These are phyloP conservation scores for Poeciliopsis gracilis DNA, from an alignment of 2,797 vertebrate species.

Conservation along the genomic window DNA sequence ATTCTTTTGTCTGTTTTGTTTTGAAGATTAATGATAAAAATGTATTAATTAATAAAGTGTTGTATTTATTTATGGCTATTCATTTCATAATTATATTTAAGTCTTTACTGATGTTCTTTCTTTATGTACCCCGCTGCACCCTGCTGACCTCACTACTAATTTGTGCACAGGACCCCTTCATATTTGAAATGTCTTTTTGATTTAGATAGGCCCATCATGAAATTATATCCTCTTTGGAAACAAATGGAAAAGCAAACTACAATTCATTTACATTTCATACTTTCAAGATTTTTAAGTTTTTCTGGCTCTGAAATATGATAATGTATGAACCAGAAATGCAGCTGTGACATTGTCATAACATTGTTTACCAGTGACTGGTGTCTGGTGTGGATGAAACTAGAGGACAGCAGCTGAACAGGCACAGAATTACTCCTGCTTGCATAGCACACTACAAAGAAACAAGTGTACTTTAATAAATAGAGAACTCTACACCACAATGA, in stretches of 20 bases:
- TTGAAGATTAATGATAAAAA: neutral
- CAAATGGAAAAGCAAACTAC: neutral
- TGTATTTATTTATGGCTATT: neutral
- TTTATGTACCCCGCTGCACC: neutral
- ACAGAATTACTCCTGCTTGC: neutral
- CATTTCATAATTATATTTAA: neutral
- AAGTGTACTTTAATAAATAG: conserved; percentile 34
- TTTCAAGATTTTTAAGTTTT: neutral
- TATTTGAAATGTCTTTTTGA: neutral
- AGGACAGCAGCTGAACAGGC: neutral
- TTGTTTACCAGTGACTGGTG: neutral
- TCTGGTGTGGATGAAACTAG: neutral
- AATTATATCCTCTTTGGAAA: neutral
- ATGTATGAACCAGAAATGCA: neutral
- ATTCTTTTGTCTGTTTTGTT: neutral
- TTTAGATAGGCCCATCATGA: neutral
- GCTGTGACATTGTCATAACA: neutral
- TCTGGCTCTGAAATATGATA: neutral
- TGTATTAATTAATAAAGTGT: neutral
- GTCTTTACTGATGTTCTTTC: neutral
- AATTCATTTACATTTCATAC: neutral
- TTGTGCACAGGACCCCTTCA: neutral
- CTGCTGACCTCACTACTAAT: neutral
- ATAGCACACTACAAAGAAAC: neutral
- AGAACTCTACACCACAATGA: conserved; percentile 46